Evolutionary conservation across 1,140 invertebrate species (phyloP), one percentile per base, ranked within the genome.

Genomic region (Orchesella cincta): DNA sequence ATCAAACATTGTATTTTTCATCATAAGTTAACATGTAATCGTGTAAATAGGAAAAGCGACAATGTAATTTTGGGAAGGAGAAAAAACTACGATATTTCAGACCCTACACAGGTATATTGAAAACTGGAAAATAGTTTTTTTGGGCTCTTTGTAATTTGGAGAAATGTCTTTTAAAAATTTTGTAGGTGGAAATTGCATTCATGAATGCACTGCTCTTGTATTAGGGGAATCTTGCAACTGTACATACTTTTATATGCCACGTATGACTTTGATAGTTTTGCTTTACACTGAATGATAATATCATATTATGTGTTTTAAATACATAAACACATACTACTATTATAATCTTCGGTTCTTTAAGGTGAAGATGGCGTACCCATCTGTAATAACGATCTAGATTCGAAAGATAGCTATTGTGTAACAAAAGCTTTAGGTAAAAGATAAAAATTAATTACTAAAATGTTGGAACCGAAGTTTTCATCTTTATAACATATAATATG

Each of bases 161-260:
- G 39, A 18, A 46, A 57, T 5, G 5, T n/a, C n/a, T 57, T 57
- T 18, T 18, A 57, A 26, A 57, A 46, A 46, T 46, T 46, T 8
- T 46, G n/a, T 46, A 46, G 18, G 54, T 26, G 54, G 54, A 57
- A 57, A 57, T 26, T 57, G 54, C 54, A 26, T 57, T 3, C 54
- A 57, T 57, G 54, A 57, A 23, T 57, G 54, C 23, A 57, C 54
- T 26, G 54, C 54, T 3, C 8, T 57, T 26, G 23, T 57, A 18
- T 23, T 57, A 5, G 54, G 29, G 12, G 33, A 67, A 31, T 8
- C 29, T 67, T 67, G 62, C 62, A 67, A 33, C 5, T 67, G 62
- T 67, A 31, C 62, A 29, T 67, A 31, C 33, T 67, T 67, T 29
- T 67, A 67, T 29, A 67, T 67, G 62, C 62, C 62, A 12, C 23